phyloP scores from a whole-genome alignment of 1,140 invertebrate genomes.

The Drosophila arawakana region DNA sequence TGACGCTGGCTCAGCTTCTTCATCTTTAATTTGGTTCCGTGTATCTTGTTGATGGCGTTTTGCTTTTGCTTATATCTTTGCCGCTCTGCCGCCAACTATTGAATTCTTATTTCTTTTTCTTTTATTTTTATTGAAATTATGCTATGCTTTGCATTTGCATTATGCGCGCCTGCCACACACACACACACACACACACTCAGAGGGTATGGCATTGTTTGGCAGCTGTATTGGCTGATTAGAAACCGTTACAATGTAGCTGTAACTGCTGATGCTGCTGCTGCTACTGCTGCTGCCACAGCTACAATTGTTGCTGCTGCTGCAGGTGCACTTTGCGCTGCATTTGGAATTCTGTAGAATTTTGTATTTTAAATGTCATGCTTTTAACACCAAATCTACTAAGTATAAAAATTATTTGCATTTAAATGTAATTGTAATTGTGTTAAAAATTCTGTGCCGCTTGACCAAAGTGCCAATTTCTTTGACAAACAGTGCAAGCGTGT shows the following conservation, averaged over 20 bases:
- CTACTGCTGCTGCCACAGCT: slow-evolving; percentile 31
- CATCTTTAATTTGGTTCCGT: slow-evolving; percentile 82
- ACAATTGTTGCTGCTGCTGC: slow-evolving; percentile 24
- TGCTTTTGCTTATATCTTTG: slow-evolving; percentile 80
- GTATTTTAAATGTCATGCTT: slow-evolving; percentile 10
- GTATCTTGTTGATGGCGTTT: slow-evolving; percentile 82
- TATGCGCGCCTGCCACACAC: slow-evolving; percentile 43
- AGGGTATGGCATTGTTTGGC: slow-evolving; percentile 5
- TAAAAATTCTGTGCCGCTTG: slow-evolving; percentile 16
- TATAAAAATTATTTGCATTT: not conserved
- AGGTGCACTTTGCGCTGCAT: slow-evolving; percentile 47
- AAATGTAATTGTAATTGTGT: not conserved
- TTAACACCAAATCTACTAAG: slow-evolving; percentile 21
- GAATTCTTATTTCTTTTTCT: slow-evolving; percentile 35
- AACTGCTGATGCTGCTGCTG: slow-evolving; percentile 30
- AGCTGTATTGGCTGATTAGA: slow-evolving; percentile 13
- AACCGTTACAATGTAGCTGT: slow-evolving; percentile 54
- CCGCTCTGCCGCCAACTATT: slow-evolving; percentile 69
- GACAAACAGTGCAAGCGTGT: slow-evolving; percentile 63
- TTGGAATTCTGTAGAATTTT: too few relatives aligned
- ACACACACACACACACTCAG: not conserved
- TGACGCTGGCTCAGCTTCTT: slow-evolving; percentile 60
- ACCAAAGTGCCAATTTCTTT: slow-evolving; percentile 60
- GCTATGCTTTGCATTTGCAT: slow-evolving; percentile 75
- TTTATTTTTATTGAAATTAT: slow-evolving; percentile 68